Evolutionary conservation across 2,888 invertebrate species (phyloP).

Genomic region (Eupithecia insigniata): DNA sequence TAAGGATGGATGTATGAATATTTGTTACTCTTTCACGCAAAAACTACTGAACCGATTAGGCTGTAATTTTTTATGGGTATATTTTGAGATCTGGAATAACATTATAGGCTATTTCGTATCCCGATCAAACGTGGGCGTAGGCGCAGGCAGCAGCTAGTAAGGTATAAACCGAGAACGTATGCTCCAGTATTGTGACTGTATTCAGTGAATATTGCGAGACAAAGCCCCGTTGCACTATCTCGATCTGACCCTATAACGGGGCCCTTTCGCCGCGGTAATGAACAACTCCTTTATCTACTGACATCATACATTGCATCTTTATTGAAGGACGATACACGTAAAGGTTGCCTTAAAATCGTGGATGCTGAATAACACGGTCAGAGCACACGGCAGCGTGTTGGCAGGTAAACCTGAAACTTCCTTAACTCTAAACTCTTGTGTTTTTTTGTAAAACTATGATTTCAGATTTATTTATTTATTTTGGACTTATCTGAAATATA

Average conservation of each 20-base stretch:
- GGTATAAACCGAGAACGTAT: neutral
- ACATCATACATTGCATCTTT: conserved; percentile 17
- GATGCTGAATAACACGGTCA: neutral
- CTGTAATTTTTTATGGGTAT: too few relatives aligned
- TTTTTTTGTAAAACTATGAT: neutral
- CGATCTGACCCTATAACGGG: conserved; percentile 47
- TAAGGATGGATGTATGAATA: too few relatives aligned
- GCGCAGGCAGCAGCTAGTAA: too few relatives aligned
- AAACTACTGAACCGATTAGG: too few relatives aligned
- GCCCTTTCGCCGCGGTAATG: conserved; percentile 40
- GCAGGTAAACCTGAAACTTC: neutral
- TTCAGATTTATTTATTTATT: too few relatives aligned
- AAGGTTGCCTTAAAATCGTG: neutral
- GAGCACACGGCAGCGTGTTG: neutral
- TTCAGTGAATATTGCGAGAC: conserved; percentile 34
- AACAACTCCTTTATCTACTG: conserved; percentile 29
- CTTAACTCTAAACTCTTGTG: too few relatives aligned
- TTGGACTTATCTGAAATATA: too few relatives aligned
- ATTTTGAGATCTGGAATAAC: too few relatives aligned
- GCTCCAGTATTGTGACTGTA: conserved; percentile 1
- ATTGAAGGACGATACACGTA: neutral
- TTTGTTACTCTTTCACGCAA: too few relatives aligned
- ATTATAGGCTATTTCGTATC: too few relatives aligned
- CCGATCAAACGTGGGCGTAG: too few relatives aligned
- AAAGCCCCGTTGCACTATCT: conserved; percentile 56